phyloP scores from a whole-genome alignment of 2,797 vertebrate species.

The Galagoides demidoff region DNA sequence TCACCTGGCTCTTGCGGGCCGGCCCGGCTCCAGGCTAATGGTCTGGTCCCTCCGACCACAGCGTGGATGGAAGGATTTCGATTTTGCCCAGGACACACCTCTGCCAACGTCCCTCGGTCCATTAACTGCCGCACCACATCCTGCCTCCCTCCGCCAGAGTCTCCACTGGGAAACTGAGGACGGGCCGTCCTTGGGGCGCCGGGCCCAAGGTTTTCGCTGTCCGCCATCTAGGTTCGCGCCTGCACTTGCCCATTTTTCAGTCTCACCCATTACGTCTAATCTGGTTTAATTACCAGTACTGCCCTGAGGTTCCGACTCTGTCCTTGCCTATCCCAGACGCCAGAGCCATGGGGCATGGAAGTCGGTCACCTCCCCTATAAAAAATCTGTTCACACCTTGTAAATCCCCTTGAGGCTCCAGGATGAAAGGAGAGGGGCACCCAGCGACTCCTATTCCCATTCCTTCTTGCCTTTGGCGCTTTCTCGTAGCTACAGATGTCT shows the following conservation, averaged over 20 bases:
- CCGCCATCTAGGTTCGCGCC: background rate
- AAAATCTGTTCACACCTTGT: constrained; percentile 68
- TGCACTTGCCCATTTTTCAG: constrained; percentile 47
- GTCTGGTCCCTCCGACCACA: constrained; percentile 78
- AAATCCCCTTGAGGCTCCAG: constrained; percentile 41
- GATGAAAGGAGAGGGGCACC: constrained; percentile 42
- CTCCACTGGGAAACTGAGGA: constrained; percentile 71
- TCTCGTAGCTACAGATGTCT: background rate
- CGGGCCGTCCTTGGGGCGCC: constrained; percentile 71
- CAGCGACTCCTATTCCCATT: background rate
- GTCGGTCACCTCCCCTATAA: constrained; percentile 38
- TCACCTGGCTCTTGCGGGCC: constrained; percentile 63
- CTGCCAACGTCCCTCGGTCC: constrained; percentile 69
- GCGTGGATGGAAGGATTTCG: constrained; percentile 72
- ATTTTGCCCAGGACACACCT: constrained; percentile 64
- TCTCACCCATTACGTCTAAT: background rate
- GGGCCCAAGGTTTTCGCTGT: background rate
- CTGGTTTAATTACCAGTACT: background rate
- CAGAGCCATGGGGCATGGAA: background rate
- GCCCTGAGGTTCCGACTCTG: background rate
- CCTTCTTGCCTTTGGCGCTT: background rate
- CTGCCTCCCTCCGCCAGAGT: constrained; percentile 53
- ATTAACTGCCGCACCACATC: constrained; percentile 77
- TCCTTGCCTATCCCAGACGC: background rate
- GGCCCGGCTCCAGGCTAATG: constrained; percentile 77